Percentiles rank a stretch among this genome's conserved stretches.
Evolutionary conservation across 2,888 invertebrate genomes (phyloP).

Genomic region (Aphelenchoides bicaudatus): DNA sequence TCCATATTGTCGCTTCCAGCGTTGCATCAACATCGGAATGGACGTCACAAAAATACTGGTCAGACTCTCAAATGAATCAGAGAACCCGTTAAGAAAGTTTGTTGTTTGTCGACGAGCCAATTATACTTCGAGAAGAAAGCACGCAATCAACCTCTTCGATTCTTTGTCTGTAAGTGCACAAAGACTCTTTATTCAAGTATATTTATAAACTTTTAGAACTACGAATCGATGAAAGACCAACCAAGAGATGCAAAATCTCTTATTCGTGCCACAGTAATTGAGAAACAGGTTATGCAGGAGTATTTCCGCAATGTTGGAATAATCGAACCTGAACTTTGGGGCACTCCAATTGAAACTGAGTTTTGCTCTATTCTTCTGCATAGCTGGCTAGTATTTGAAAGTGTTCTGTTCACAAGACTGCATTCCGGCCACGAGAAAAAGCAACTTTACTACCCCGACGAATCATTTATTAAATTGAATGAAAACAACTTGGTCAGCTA

Average conservation of each 20-base stretch:
- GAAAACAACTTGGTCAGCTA: neutral
- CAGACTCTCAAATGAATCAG: neutral
- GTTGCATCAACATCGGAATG: constrained; percentile 1
- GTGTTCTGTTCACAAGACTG: neutral
- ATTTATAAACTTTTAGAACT: neutral
- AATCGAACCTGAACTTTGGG: neutral
- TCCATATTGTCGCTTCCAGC: constrained; percentile 4
- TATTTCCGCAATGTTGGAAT: constrained; percentile 7
- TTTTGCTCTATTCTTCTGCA: neutral
- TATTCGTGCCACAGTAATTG: constrained; percentile 6
- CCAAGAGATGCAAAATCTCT: constrained; percentile 11
- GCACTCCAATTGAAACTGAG: neutral
- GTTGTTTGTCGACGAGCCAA: constrained; percentile 1
- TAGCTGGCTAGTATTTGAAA: constrained; percentile 4
- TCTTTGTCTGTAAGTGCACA: neutral
- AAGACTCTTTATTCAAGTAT: neutral
- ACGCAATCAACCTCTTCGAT: constrained; percentile 3
- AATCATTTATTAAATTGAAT: constrained; percentile 8
- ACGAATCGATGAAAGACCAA: constrained; percentile 14
- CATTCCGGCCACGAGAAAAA: neutral
- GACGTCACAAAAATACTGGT: constrained; percentile 4
- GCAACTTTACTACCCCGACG: constrained; percentile 8
- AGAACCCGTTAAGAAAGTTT: constrained; percentile 1
- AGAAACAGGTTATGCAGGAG: neutral
- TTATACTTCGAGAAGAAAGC: neutral